Base-by-base conservation (phyloP, 2,888 invertebrate genomes). In the Bedellia somnulentella region DNA sequence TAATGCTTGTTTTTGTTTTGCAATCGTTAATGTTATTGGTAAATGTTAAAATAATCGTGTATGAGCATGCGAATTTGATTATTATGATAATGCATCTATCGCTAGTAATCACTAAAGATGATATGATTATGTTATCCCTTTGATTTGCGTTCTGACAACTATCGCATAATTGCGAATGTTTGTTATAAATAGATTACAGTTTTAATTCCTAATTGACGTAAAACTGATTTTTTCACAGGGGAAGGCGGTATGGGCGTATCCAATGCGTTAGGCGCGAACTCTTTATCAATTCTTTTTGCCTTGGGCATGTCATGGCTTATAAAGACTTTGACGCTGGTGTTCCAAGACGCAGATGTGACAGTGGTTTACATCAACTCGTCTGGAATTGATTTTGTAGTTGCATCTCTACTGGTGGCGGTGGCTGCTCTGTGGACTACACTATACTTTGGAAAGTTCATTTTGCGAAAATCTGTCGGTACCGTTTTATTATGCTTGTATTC, bases 241-340 rank as follows among this genome's bases (percentile, higher is more conserved):
- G 83, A 89, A 56, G 90, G 86, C 9, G 87, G 87, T 15, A 91
- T 93, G 73, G 92, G 91, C 1, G 87, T 93, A 13, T 91, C 91
- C 5, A 93, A 93, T 47, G 87, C 91, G 0, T 58, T 93, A 6
- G 93, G 93, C 1, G 89, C 90, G 1, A 93, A 93, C 49, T 89
- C 90, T 0, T 67, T 93, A 49, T 90, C 92, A 34, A 89, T 93
- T 32, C 62, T 93, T 2, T 78, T 92, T 29, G 91, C 92, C 2
- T 63, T 93, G 24, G 91, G 91, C 2, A 53, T 91, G 14, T 93
- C 93, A 0, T 93, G 93, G 93, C 81, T 89, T 32, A 84, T 92
- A 41, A 87, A 83, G 52, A 84, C 85, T 3, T 53, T 86, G 38
- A 62, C 81, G 27, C 52, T 77, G 26, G 56, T 78, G 3, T 61